Conservation (phyloP, 1,140 invertebrate species). For the Venturia canescens region DNA sequence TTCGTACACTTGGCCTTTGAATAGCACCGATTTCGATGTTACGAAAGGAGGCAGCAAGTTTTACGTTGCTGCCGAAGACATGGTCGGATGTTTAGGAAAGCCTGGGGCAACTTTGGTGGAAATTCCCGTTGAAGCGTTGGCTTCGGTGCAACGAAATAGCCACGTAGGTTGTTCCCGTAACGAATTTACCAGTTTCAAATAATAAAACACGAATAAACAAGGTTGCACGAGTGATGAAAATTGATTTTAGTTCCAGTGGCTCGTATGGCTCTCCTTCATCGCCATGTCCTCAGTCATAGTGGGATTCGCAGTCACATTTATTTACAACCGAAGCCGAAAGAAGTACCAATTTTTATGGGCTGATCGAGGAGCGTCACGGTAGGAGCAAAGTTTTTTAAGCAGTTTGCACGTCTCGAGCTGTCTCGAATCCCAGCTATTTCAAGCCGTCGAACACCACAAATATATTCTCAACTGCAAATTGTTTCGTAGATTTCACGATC, state of each 20-base stretch:
- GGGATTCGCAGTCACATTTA: slow-evolving; percentile 8
- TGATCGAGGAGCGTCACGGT: slow-evolving; percentile 32
- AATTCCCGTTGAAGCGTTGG: neutral
- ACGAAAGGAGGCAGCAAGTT: slow-evolving; percentile 57
- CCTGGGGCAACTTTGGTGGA: slow-evolving; percentile 55
- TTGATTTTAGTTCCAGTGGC: slow-evolving; percentile 42
- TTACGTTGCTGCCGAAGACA: slow-evolving; percentile 62
- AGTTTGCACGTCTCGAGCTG: neutral
- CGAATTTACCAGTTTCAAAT: slow-evolving; percentile 3
- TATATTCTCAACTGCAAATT: neutral
- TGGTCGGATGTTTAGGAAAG: slow-evolving; percentile 60
- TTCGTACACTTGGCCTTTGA: slow-evolving; percentile 58
- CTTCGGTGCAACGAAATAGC: slow-evolving; percentile 40
- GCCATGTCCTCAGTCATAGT: slow-evolving; percentile 25
- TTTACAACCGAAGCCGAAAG: slow-evolving; percentile 38
- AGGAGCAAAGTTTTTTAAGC: slow-evolving; percentile 34
- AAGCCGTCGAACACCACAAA: too few species aligned
- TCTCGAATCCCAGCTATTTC: slow-evolving; percentile 38
- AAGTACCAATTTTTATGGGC: slow-evolving; percentile 45
- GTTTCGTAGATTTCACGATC: slow-evolving; percentile 42
- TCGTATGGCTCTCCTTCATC: slow-evolving; percentile 30
- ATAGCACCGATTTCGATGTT: slow-evolving; percentile 46
- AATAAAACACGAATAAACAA: slow-evolving; percentile 33
- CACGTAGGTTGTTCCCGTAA: slow-evolving; percentile 47
- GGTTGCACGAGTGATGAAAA: neutral